phyloP scores from a whole-genome alignment of 2,113 vertebrate genomes.

The Sarotherodon lohbergeri region DNA sequence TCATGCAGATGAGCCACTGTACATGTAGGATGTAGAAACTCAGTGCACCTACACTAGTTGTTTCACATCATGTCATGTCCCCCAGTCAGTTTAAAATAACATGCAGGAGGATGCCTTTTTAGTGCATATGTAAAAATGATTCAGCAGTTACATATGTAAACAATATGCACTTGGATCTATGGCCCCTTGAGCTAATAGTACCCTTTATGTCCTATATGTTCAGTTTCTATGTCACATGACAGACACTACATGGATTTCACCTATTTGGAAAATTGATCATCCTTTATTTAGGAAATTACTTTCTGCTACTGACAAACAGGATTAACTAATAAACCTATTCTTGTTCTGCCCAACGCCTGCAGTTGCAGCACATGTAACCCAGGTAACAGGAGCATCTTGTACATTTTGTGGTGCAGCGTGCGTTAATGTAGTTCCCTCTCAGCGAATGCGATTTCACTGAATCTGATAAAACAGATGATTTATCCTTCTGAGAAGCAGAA shows the following conservation, averaged over 20 bases:
- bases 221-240: background rate
- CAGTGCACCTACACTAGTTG: background rate
- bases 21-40: background rate
- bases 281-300: background rate
- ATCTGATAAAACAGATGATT: conserved; percentile 43
- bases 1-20: background rate
- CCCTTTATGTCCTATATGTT: background rate
- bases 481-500: conserved; percentile 9
- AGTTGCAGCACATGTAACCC: background rate
- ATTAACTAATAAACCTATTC: background rate
- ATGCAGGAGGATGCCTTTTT: background rate
- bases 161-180: background rate
- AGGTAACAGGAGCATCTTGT: background rate
- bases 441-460: conserved; percentile 18
- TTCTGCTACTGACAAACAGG: background rate
- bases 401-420: background rate
- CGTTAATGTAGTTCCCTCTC: background rate
- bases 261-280: background rate
- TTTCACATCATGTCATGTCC: background rate
- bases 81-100: background rate
- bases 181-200: background rate
- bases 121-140: background rate
- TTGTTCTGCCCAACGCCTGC: background rate
- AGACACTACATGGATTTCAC: background rate
- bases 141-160: background rate